Base-by-base conservation (phyloP, 2,113 vertebrate species). In the Carassius carassius region DNA sequence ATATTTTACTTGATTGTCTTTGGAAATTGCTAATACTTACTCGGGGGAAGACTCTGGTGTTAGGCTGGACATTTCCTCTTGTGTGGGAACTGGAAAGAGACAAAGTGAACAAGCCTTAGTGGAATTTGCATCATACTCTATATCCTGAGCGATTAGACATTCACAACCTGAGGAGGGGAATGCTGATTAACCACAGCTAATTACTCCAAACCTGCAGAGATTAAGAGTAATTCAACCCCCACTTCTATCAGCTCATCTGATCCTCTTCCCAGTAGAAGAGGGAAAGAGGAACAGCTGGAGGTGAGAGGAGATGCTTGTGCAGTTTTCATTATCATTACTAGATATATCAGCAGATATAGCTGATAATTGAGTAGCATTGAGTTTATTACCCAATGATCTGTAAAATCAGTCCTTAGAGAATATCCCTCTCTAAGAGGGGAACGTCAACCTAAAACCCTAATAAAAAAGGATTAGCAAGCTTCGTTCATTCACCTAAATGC, bases 21-120 rank as follows among this genome's bases (percentile, higher is more conserved):
- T 1, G 58, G 62, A 29, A 49, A 67, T 69, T 16, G 49, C 9
- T 65, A 35, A 37, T n/a, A 97, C 98, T 99, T 93, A 99, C 98
- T 99, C 98, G 92, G 98, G 98, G 90, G 98, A 99, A 4, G 98
- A 99, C 93, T 99, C 98, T 0, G 98, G 98, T 62, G 98, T 99
- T 88, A 99, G 95, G 92, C 97, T 99, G 92, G 97, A 99, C 98
- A 99, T 98, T 89, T 99, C 98, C 91, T 99, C 98, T 58, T 98
- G 97, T 78, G 98, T 99, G 35, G 98, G 98, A 92, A 99, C 98
- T 99, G 88, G 76, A 89, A 58, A 87, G 9, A 89, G 41, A 79
- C 3, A 82, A 35, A 91, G 73, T 78, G 87, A 81, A 91, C 32
- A 88, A 78, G 78, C 82, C 23, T 65, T 51, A 80, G n/a, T 51